Evolutionary conservation across 30 jellyfish, hydroid and myxozoan species (phyloP).

Genomic region (Pseudorhiza aurosa): DNA sequence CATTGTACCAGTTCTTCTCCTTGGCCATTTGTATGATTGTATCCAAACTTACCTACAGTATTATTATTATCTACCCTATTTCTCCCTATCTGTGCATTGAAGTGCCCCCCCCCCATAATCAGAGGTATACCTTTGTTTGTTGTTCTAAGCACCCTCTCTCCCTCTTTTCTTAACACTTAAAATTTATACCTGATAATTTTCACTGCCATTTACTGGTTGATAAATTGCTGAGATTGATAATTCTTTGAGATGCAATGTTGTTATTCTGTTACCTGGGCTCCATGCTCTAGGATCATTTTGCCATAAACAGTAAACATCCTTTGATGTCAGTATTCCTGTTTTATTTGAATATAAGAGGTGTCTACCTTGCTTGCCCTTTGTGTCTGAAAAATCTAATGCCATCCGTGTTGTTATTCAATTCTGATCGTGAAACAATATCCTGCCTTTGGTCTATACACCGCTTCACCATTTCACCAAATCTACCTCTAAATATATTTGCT

Average conservation of each 20-base stretch:
- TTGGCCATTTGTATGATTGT: not conserved
- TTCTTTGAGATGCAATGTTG: not conserved
- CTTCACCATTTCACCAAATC: not conserved
- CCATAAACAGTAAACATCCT: too few species aligned
- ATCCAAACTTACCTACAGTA: not conserved
- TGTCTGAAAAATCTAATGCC: too few species aligned
- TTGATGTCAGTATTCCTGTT: too few species aligned
- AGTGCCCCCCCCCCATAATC: not conserved
- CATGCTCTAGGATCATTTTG: too few species aligned
- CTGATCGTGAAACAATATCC: constrained; percentile 9
- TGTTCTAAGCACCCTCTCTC: not conserved
- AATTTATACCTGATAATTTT: not conserved
- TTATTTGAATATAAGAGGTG: too few species aligned
- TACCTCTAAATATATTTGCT: not conserved
- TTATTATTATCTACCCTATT: not conserved
- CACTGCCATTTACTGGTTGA: not conserved
- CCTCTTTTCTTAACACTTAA: not conserved
- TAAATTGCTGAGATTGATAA: not conserved
- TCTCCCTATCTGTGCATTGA: not conserved
- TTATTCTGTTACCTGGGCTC: not conserved
- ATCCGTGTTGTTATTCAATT: too few species aligned
- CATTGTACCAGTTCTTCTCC: not conserved
- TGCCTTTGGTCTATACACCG: not conserved
- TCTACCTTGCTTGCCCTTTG: too few species aligned
- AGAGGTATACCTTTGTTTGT: not conserved